Evolutionary conservation across 2,113 vertebrate species (phyloP), one percentile per base, ranked within the genome.

Genomic region (Thalassarche chlororhynchos): DNA sequence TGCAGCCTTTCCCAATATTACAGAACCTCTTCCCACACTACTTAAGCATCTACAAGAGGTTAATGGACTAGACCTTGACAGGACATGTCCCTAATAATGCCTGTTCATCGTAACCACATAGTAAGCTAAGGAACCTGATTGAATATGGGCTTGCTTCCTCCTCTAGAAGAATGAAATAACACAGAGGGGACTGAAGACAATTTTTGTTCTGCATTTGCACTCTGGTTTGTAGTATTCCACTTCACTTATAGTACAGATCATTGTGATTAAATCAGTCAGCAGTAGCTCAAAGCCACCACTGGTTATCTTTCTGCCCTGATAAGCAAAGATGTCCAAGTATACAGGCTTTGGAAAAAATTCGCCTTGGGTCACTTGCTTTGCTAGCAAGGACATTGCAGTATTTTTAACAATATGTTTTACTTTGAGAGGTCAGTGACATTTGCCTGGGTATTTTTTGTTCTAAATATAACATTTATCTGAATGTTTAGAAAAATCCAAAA

Each of bases 331-430:
- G 58, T 96, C 72, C 49, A 87, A 94, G 90, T 62, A 77, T 83
- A 95, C 17, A 70, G 79, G 79, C 93, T 95, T 78, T 62, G 92
- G 85, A 90, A 97, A 90, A 86, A 91, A 91, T 36, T 91, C 0
- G 74, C 95, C 97, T 93, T 96, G 92, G 96, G 97, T 98, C 89
- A 83, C 78, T 97, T 78, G 79, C 89, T 95, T 97, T 61, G 75
- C 94, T 66, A 87, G 89, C 92, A 95, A 98, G 94, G 96, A 97
- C 81, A 42, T 9, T 82, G 84, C 61, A 61, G 75, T 97, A 95
- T 96, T 98, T 97, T 97, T 98, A 98, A 98, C 95, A 97, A 98
- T 97, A 97, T 97, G 97, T 92, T 98, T 96, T 96, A 86, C 93
- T 96, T 89, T 94, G 64, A 65, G 96, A 92, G 95, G 96, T 97